Evolutionary conservation across 2,797 vertebrate genomes (phyloP).

Genomic region (Sebastes nivosus): DNA sequence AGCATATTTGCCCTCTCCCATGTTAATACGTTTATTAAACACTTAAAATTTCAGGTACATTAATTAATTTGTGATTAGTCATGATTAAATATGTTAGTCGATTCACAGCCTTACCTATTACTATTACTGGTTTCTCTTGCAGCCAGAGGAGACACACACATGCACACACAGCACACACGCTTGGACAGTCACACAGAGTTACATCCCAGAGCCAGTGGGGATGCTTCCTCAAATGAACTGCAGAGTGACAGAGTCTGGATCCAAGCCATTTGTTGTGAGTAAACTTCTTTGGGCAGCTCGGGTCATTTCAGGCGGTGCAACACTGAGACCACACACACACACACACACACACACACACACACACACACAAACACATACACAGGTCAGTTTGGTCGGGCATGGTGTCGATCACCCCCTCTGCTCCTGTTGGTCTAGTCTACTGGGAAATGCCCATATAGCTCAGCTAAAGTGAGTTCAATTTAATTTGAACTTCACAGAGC

Average conservation of each 20-base stretch:
- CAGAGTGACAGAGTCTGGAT: conserved; percentile 51
- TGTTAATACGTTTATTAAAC: too few relatives aligned
- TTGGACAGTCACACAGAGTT: conserved; percentile 28
- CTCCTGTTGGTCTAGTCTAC: conserved; percentile 57
- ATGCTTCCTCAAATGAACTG: conserved; percentile 59
- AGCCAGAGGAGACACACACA: conserved; percentile 3
- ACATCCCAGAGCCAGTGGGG: conserved; percentile 27
- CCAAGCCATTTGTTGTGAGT: conserved; percentile 70
- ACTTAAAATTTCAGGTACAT: too few relatives aligned
- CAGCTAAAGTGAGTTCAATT: conserved; percentile 72
- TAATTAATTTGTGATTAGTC: too few relatives aligned
- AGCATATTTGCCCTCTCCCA: too few relatives aligned
- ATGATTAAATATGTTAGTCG: too few relatives aligned
- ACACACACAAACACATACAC: background rate
- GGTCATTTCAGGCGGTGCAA: conserved; percentile 51
- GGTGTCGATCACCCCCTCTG: conserved; percentile 55
- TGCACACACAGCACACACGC: background rate
- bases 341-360: background rate
- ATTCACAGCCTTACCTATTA: conserved; percentile 1
- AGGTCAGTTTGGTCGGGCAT: conserved; percentile 45
- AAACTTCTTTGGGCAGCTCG: conserved; percentile 60
- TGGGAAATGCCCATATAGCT: conserved; percentile 64
- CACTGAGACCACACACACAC: conserved; percentile 12
- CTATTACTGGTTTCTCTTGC: conserved; percentile 39
- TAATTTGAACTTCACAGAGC: conserved; percentile 72